These are phyloP conservation scores for Listronotus bonariensis DNA, from an alignment of 1,140 invertebrate species.

Conservation along the genomic window DNA sequence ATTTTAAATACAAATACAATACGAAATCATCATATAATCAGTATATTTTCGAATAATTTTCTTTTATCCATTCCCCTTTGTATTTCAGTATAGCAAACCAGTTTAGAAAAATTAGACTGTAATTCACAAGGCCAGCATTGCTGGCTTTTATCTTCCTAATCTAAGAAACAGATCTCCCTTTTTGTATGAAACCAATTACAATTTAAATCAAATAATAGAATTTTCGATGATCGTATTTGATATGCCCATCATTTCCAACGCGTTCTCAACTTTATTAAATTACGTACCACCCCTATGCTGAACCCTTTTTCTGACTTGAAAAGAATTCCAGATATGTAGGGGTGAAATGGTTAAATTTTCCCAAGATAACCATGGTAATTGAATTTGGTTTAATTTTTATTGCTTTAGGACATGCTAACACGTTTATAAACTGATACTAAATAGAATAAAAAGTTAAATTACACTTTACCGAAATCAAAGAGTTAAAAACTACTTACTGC, in stretches of 20 bases:
- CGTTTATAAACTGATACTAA: no score
- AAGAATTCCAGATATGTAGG: slow-evolving; percentile 21
- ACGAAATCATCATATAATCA: no score
- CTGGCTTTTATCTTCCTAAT: slow-evolving; percentile 6
- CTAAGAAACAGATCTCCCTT: slow-evolving; percentile 10
- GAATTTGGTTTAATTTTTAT: no score
- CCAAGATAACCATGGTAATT: slow-evolving; percentile 8
- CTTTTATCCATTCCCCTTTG: slow-evolving; percentile 13
- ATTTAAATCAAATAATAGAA: slow-evolving; percentile 26
- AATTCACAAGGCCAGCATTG: slow-evolving; percentile 9
- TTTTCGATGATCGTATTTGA: slow-evolving; percentile 14
- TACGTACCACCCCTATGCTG: slow-evolving; percentile 16
- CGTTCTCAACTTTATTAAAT: slow-evolving; percentile 22
- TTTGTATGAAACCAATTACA: slow-evolving; percentile 13
- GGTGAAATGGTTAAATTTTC: slow-evolving; percentile 9
- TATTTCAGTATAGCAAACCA: slow-evolving; percentile 16
- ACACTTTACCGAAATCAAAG: no score
- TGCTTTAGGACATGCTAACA: no score
- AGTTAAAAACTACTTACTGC: no score
- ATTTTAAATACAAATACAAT: no score
- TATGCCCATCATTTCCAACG: slow-evolving; percentile 24
- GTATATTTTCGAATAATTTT: background rate
- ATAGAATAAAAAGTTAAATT: no score
- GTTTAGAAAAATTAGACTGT: slow-evolving; percentile 7
- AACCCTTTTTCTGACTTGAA: slow-evolving; percentile 20